Base-by-base conservation (phyloP, 2,888 invertebrate species). In the Eudasyphora cyanicolor region DNA sequence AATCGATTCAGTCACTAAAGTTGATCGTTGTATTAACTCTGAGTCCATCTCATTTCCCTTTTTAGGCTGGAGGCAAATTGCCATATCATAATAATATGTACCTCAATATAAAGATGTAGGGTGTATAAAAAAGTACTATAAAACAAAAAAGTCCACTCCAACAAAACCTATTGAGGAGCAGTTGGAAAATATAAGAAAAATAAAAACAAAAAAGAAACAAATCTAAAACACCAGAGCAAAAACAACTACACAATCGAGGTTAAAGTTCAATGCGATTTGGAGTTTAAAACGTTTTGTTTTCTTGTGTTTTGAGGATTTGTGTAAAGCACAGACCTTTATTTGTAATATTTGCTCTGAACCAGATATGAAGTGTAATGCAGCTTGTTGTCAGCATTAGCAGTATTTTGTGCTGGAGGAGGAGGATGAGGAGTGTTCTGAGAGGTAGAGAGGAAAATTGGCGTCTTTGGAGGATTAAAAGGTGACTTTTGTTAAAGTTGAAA, bases 191-290 rank as follows among this genome's bases (percentile, higher is more conserved):
- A n/a, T n/a, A n/a, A n/a, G 27, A 27, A 27, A 57, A 57, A 57
- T 4, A 57, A 57, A 4, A 54, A 21, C 54, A 57, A 60, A 12
- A 45, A n/a, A n/a, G n/a, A n/a, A n/a, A n/a, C n/a, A n/a, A n/a
- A n/a, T n/a, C n/a, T n/a, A n/a, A n/a, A n/a, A n/a, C n/a, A n/a
- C n/a, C n/a, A 45, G 45, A 14, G 27, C 60, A 27, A 60, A 27
- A 60, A 29, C n/a, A 60, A 29, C 60, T 77, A 73, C 71, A 78
- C 67, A 75, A 83, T 73, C 76, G 81, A 27, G 84, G 84, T 73
- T 81, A 84, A 84, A 84, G 84, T 71, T 84, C 84, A 78, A 71
- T 84, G 76, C 60, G 84, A 84, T 81, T 84, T 81, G 64, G 71
- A 84, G 84, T 81, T 67, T 57, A 35, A 67, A 67, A 81, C 49